Conservation (phyloP, 2,113 vertebrate species). For the Pithys albifrons region DNA sequence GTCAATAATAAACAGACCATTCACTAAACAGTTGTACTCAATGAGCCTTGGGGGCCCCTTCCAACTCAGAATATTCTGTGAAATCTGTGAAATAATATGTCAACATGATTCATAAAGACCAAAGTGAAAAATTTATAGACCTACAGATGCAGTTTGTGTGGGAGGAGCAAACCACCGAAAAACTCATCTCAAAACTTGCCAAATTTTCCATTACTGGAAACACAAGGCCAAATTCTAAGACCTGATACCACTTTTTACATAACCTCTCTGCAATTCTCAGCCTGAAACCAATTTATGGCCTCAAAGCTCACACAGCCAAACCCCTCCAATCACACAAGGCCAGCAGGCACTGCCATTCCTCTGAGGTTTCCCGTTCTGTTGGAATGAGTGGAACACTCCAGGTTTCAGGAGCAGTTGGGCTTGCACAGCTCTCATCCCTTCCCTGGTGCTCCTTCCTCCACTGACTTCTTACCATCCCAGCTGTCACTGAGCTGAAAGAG, state of each 20-base stretch:
- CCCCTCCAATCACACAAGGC: neutral
- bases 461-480: neutral
- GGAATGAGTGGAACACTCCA: neutral
- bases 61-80: neutral
- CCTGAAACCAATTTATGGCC: neutral
- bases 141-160: neutral
- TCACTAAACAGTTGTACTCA: rapidly evolving
- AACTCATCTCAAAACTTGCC: neutral
- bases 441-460: neutral
- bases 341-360: neutral
- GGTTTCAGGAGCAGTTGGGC: neutral
- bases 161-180: neutral
- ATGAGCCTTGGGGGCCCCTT: neutral
- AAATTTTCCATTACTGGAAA: neutral
- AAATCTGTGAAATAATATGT: neutral
- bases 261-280: neutral
- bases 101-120: neutral
- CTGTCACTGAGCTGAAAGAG: neutral
- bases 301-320: neutral
- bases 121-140: neutral
- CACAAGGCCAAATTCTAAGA: neutral
- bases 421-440: neutral
- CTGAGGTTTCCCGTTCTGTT: neutral
- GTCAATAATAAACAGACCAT: neutral
- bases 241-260: neutral